Percentiles rank a stretch among this genome's conserved stretches.
Evolutionary conservation across 2,797 vertebrate species (phyloP).

Genomic region (Apogon talboti): DNA sequence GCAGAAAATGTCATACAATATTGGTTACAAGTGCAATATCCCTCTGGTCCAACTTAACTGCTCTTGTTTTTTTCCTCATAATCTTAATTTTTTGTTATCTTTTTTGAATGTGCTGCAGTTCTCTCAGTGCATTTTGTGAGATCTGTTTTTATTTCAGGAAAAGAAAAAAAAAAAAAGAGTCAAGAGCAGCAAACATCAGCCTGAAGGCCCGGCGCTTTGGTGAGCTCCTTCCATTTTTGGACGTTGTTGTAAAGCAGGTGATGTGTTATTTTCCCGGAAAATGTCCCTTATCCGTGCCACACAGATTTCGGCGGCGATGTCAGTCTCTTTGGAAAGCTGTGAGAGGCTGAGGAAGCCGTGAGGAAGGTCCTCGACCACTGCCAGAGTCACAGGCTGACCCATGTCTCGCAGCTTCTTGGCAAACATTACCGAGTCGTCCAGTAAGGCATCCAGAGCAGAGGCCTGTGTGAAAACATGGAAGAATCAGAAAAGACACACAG

Average conservation of each 20-base stretch:
- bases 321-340: slow-evolving; percentile 86
- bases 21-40: slow-evolving; percentile 41
- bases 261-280: slow-evolving; percentile 57
- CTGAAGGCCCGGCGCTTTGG: not conserved
- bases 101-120: slow-evolving; percentile 8
- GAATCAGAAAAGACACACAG: not conserved
- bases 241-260: slow-evolving; percentile 12
- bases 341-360: slow-evolving; percentile 92
- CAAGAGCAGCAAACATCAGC: not conserved
- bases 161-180: slow-evolving; percentile 7
- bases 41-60: slow-evolving; percentile 7
- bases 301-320: slow-evolving; percentile 83
- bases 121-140: not conserved
- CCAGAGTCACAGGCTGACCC: slow-evolving; percentile 85
- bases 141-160: not conserved
- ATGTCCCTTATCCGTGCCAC: slow-evolving; percentile 81
- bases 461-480: slow-evolving; percentile 74
- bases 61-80: not conserved
- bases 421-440: slow-evolving; percentile 93
- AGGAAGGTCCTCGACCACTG: slow-evolving; percentile 89
- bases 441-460: slow-evolving; percentile 89
- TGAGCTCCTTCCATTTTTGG: slow-evolving; percentile 47
- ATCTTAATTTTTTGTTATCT: not conserved
- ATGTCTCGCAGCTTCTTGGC: slow-evolving; percentile 87
- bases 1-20: slow-evolving; percentile 26